Percentiles rank a stretch among this genome's conserved stretches.
Conservation (phyloP, 2,113 vertebrate species). For the Trichechus manatus region DNA sequence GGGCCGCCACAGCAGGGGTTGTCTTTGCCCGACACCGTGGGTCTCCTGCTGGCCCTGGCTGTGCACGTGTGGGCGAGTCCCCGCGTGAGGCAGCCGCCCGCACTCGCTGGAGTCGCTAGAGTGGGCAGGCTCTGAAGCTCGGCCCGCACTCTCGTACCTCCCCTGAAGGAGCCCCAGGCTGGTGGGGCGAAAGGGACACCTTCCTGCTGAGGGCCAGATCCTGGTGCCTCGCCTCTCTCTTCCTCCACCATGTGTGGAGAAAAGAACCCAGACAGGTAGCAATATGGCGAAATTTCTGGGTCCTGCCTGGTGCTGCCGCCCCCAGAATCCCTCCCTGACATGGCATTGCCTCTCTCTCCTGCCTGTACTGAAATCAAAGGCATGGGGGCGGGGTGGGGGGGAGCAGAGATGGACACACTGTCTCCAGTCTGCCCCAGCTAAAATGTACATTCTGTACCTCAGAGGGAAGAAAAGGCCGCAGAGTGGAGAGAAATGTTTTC, state of each 20-base stretch:
- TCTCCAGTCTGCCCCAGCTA: constrained; percentile 40
- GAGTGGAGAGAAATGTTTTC: constrained; percentile 28
- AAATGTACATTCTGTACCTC: constrained; percentile 50
- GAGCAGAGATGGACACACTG: constrained; percentile 11
- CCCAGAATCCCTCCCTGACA: constrained; percentile 59
- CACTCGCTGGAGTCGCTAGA: background rate
- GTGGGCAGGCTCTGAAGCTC: constrained; percentile 40
- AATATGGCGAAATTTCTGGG: constrained; percentile 75
- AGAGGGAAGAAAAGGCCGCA: constrained; percentile 34
- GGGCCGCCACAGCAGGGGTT: background rate
- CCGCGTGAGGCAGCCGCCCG: constrained; percentile 5
- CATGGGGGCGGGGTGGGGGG: background rate
- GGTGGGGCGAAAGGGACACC: background rate
- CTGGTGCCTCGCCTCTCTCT: background rate
- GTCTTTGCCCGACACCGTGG: constrained; percentile 67
- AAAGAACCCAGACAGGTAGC: constrained; percentile 70
- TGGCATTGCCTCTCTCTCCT: background rate
- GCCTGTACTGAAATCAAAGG: constrained; percentile 53
- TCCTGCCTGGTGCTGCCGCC: constrained; percentile 31
- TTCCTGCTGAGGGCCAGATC: background rate
- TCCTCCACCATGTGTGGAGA: constrained; percentile 24
- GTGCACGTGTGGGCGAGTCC: constrained; percentile 24
- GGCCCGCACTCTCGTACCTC: background rate
- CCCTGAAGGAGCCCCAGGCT: background rate
- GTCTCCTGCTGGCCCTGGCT: background rate